Percentiles rank a stretch among this genome's conserved stretches.
Evolutionary conservation across 2,888 invertebrate genomes (phyloP).

Genomic region (Reticulitermes lucifugus): DNA sequence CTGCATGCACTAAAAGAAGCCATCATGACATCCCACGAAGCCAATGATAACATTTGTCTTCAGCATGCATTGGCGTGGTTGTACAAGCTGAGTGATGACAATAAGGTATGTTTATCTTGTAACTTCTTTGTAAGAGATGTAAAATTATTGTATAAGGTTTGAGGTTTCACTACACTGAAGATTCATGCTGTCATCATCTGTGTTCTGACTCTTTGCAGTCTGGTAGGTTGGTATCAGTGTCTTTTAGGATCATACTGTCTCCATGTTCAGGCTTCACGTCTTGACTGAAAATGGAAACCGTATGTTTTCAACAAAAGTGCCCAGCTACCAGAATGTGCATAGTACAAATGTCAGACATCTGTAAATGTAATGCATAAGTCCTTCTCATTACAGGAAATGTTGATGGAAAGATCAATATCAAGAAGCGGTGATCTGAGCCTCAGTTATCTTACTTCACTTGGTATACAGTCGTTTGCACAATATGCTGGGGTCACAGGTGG

Average conservation of each 20-base stretch:
- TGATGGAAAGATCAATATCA: constrained; percentile 76
- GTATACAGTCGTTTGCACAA: constrained; percentile 81
- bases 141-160: not conserved
- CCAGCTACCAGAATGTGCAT: too few species aligned
- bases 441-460: constrained; percentile 79
- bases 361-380: not conserved
- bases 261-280: too few species aligned
- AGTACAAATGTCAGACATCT: not conserved
- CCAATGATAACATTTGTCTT: constrained; percentile 85
- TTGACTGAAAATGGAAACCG: too few species aligned
- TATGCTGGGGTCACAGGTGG: constrained; percentile 78
- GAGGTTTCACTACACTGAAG: too few species aligned
- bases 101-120: constrained; percentile 58
- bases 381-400: constrained; percentile 64
- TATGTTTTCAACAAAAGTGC: too few species aligned
- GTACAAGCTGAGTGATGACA: constrained; percentile 68
- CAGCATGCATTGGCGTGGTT: constrained; percentile 90
- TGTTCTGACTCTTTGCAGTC: too few species aligned
- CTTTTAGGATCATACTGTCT: too few species aligned
- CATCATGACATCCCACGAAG: constrained; percentile 88
- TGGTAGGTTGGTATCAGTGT: too few species aligned
- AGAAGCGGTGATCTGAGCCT: constrained; percentile 77
- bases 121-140: not conserved
- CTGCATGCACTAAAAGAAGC: constrained; percentile 87
- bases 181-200: too few species aligned